Base-by-base conservation (phyloP, 1,140 invertebrate species). In the Penaeus japonicus region DNA sequence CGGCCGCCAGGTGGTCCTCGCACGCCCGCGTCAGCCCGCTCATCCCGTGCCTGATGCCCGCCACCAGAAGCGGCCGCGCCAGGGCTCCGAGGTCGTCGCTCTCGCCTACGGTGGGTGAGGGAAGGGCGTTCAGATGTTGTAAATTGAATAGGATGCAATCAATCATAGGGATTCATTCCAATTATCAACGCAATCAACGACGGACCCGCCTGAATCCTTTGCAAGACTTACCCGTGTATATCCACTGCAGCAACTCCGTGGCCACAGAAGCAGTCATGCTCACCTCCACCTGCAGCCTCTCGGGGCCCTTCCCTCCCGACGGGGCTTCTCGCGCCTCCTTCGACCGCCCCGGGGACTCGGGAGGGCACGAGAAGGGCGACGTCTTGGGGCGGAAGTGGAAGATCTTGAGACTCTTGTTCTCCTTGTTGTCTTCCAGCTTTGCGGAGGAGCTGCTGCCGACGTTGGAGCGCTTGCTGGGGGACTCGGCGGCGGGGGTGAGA, bases 181-280 rank as follows among this genome's bases (percentile, higher is more conserved):
- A 80, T 17, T 18, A 79, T 22, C 24, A 35, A 32, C 77, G 5
- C 47, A 47, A 47, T 47, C 47, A 47, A 47, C 5, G 10, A 10
- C 0, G 47, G 47, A 12, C 47, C 15, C 47, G 47, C 47, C 47
- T 5, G 22, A 39, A 79, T 22, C 22, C 35, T n/a, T n/a, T 39
- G 24, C 79, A 22, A 81, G 27, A 32, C 84, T n/a, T 27, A 86
- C 84, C 84, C 30, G 84, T 78, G 53, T 86, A 86, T 18, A 86
- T 70, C 84, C 84, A 86, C 0, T 86, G 62, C 10, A 86, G 65
- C 35, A 86, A 30, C 47, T 53, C 70, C 39, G n/a, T 75, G 15
- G 84, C 53, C n/a, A 86, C 84, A n/a, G 84, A 77, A 24, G 84
- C 57, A 53, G 84, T 75, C 84, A 86, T 86, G 39, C 77, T 86